Evolutionary conservation across 2,888 invertebrate species (phyloP), one percentile per base, ranked within the genome.

Genomic region (Caenorhabditis panamensis): DNA sequence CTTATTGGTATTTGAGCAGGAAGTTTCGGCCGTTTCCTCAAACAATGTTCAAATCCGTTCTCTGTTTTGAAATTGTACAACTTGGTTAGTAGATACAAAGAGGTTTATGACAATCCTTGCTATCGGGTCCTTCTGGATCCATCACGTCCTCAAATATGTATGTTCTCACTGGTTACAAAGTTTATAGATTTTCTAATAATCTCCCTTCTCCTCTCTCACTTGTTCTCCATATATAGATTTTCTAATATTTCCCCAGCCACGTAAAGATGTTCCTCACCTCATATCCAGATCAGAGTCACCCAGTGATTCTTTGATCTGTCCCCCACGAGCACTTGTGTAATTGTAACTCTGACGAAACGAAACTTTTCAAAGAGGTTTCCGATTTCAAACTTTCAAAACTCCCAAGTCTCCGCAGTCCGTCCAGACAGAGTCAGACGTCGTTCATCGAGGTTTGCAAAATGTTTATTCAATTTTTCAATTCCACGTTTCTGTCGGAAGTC

Each of bases 381-480:
- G 24, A 69, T 69, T 69, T 69, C 68, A 59, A 58, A 66, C 4
- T 47, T 47, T 24, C 51, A 26, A 51, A 51, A 24, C 13, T 51
- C 9, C 31, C 4, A 31, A 31, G 9, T 31, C 5, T 31, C 31
- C 31, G 31, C 4, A 4, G 4, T 31, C 31, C 31, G 9, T 31
- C 26, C 51, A 51, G 51, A 58, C 66, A 24, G 49, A 51, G 51
- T 47, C 66, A 24, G 49, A 49, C 22, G 31, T 66, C 66, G 54
- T 66, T 54, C 47, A 58, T 68, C 16, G 59, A 51, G 44, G 53
- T 51, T 18, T 61, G 69, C 61, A 61, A 69, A 61, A 47, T 58
- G 26, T 68, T 56, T 31, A 58, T 68, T 68, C 58, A 47, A 36
- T 41, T 31, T 9, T 68, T 68, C 58, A 31, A 22, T 41, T 31